Evolutionary conservation across 2,113 vertebrate species (phyloP).

Genomic region (Pipra filicauda): DNA sequence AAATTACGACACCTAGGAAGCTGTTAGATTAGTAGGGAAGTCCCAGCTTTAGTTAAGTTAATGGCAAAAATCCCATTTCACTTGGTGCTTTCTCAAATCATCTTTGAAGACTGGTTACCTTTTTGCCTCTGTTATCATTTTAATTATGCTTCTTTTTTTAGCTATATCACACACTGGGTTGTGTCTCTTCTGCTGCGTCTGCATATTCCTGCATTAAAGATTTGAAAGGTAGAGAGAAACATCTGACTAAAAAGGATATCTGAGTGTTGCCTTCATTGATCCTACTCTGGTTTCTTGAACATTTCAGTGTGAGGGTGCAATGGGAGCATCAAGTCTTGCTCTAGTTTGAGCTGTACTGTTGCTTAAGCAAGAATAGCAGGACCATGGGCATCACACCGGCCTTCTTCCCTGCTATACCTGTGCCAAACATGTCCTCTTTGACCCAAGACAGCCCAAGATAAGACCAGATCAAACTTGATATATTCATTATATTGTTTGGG

Average conservation of each 20-base stretch:
- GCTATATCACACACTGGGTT: neutral
- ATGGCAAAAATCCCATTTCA: neutral
- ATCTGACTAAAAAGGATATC: neutral
- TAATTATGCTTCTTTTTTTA: neutral
- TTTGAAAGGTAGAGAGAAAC: neutral
- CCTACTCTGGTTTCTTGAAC: neutral
- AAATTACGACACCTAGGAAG: neutral
- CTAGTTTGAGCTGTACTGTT: neutral
- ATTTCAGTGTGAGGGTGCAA: neutral
- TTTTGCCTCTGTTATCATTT: neutral
- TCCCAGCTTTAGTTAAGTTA: neutral
- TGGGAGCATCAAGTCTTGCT: neutral
- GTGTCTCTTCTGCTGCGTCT: neutral
- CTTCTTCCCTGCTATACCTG: rapidly evolving
- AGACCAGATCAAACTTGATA: neutral
- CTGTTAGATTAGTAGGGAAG: neutral
- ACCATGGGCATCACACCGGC: neutral
- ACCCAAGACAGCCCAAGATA: neutral
- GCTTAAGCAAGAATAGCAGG: neutral
- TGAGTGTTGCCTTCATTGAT: neutral
- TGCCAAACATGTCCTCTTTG: rapidly evolving
- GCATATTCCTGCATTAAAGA: neutral
- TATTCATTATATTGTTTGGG: rapidly evolving
- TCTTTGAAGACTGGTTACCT: neutral
- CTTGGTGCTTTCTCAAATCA: neutral